Base-by-base conservation (phyloP, 2,888 invertebrate species). In the Lucinisca nassula region DNA sequence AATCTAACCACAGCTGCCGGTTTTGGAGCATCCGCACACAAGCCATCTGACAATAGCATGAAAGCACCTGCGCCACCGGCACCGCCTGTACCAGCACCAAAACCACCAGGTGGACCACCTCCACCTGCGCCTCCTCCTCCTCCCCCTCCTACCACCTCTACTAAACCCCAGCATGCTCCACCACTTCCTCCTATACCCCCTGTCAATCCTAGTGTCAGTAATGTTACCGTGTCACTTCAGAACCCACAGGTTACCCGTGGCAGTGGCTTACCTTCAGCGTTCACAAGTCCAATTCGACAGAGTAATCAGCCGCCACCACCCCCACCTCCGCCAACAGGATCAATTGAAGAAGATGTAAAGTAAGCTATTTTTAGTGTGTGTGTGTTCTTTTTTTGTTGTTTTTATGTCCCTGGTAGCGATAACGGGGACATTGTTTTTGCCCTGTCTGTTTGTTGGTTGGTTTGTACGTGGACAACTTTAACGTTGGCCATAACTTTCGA, bases 281-380 rank as follows among this genome's bases (percentile, higher is more conserved):
- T 81, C 58, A 79, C 82, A 27, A 88, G 85, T 67, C 89, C 88
- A 51, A 81, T 82, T 35, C 85, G 90, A 81, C 92, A 88, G 51
- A 89, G 85, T 72, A 78, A 80, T 30, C 90, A 76, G 30, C 84
- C 84, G 21, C 90, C 90, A 32, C 90, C 92, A 38, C 91, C 91
- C 74, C 90, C 90, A 32, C 88, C 89, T 12, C 90, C 86, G 55
- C 40, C 40, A 55, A 21, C 77, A 70, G 21, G 90, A 92, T 58
- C 83, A 80, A 84, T 85, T 38, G 92, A 92, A 51, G 92, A 92
- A 32, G 87, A 91, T 80, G 84, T 88, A 38, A 86, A 90, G 92
- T 92, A 80, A 86, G 90, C n/a, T n/a, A n/a, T n/a, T n/a, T n/a
- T n/a, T n/a, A n/a, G 0, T 70, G 21, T 77, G 51, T 51, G 55